Evolutionary conservation across 2,113 vertebrate genomes (phyloP), one percentile per base, ranked within the genome.

Genomic region (Perca fluviatilis): DNA sequence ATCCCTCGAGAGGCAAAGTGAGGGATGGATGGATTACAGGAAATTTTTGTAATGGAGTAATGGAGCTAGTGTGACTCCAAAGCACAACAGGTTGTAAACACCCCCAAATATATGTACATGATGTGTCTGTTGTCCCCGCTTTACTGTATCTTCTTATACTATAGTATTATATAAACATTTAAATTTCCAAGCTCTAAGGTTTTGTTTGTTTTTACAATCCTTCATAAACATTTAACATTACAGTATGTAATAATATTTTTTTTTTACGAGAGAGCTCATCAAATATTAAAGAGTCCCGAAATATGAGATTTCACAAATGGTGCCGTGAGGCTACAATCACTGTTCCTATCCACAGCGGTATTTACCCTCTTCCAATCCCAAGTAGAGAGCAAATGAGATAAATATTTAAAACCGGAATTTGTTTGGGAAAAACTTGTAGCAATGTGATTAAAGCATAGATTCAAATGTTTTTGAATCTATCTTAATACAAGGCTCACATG

Each of bases 201-300:
- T 71, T 21, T 87, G 68, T 90, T 86, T 86, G 79, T 46, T 79
- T 77, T 64, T 0, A 0, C 51, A 87, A 78, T 3, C 18, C 1
- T 74, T 75, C 73, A 73, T 62, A 79, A 89, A 89, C 77, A 82
- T 77, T 83, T 75, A 61, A 75, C 19, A 61, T 75, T 33, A 33
- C 33, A 68, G 63, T 78, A 25, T 53, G 60, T 33, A 33, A 33
- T 33, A 33, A 33, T 33, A 33, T 6, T 33, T 33, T 82, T 85
- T 33, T 82, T 85, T 77, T 65, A 51, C 25, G n/a, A 78, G 51
- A 60, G 72, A 19, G 6, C 3, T 1, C 79, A 89, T 91, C 0
- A 86, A 92, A 89, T 86, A 87, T 91, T 88, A 72, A 92, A 81
- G 67, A 49, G 30, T 66, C 64, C 68, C 19, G 7, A 85, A 88